These are phyloP conservation scores for Ptyas mucosa DNA, from an alignment of 2,113 vertebrate genomes.

Conservation along the genomic window DNA sequence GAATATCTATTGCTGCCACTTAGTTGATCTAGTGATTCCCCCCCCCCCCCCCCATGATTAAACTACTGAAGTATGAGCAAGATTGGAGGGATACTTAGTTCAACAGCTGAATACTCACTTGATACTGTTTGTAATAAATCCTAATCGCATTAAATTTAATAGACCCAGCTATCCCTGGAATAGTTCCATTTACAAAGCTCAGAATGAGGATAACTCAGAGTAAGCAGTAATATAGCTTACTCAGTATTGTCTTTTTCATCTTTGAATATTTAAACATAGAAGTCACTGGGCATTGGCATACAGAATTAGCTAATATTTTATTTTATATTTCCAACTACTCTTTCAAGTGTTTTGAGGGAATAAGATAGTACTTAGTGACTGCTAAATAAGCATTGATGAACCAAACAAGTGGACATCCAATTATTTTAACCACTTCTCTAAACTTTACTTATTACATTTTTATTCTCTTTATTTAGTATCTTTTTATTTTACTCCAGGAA, in stretches of 20 bases:
- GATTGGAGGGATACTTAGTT: neutral
- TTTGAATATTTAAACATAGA: neutral
- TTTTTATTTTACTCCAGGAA: slow-evolving; percentile 52
- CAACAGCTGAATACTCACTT: neutral
- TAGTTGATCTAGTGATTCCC: neutral
- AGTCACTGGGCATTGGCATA: neutral
- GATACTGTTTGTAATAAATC: neutral
- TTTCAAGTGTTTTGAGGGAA: slow-evolving; percentile 64
- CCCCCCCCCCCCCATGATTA: no score
- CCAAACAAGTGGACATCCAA: slow-evolving; percentile 61
- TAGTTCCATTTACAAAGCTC: neutral
- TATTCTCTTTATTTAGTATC: slow-evolving; percentile 51
- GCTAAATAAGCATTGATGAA: slow-evolving; percentile 60
- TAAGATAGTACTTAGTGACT: slow-evolving; percentile 65
- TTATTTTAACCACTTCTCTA: slow-evolving; percentile 57
- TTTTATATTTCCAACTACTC: slow-evolving; percentile 64
- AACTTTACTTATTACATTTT: slow-evolving; percentile 57
- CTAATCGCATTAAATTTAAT: neutral
- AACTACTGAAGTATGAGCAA: neutral
- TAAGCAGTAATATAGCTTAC: neutral
- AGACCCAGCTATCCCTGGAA: neutral
- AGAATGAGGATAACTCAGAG: neutral
- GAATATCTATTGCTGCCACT: neutral
- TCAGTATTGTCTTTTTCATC: neutral
- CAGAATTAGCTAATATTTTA: neutral